Evolutionary conservation across 2,797 vertebrate species (phyloP).

Genomic region (Melanotaenia parkinsoni): DNA sequence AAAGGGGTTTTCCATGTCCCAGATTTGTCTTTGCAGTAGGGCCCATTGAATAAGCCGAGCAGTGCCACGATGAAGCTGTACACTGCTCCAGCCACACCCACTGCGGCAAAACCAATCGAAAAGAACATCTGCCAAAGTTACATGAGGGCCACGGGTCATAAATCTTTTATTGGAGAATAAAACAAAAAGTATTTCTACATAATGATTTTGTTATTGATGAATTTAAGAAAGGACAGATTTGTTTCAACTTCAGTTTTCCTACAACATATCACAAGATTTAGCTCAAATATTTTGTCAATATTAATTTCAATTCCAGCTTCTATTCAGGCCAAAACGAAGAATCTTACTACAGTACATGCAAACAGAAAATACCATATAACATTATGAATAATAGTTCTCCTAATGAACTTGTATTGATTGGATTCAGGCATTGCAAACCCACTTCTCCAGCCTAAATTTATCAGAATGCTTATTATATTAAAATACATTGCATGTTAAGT

Average conservation of each 20-base stretch:
- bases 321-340: not conserved
- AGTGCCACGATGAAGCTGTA: slow-evolving; percentile 77
- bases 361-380: not conserved
- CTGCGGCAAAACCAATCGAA: slow-evolving; percentile 76
- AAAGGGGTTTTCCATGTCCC: slow-evolving; percentile 59
- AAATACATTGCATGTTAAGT: not conserved
- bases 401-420: not conserved
- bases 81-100: slow-evolving; percentile 73
- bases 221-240: not conserved
- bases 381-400: not conserved
- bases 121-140: slow-evolving; percentile 81
- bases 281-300: not conserved
- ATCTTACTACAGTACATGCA: not conserved
- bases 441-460: not conserved
- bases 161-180: slow-evolving; percentile 11
- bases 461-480: too few species aligned
- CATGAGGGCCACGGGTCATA: slow-evolving; percentile 3
- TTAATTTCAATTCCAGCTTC: not conserved
- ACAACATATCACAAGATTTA: rapidly evolving
- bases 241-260: slow-evolving; percentile 1
- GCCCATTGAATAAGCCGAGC: slow-evolving; percentile 75
- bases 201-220: not conserved
- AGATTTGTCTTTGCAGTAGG: slow-evolving; percentile 31
- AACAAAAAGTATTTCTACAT: not conserved
- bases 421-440: not conserved